These are phyloP conservation scores for Oreochromis aureus DNA, from an alignment of 2,113 vertebrate species.

Conservation along the genomic window DNA sequence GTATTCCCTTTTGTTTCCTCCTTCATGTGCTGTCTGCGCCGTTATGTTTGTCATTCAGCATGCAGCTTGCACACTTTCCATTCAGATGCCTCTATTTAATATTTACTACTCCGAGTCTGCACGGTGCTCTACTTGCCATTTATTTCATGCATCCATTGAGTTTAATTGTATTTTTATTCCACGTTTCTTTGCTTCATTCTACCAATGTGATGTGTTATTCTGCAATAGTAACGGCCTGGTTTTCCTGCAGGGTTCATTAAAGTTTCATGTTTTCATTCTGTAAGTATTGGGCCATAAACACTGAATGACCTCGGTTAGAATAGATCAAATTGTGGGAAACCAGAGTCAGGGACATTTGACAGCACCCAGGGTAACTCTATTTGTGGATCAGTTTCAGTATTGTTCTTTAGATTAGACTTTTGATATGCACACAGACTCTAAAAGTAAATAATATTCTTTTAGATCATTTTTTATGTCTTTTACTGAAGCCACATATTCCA, in stretches of 20 bases:
- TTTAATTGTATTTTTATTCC: not conserved
- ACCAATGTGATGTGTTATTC: not conserved
- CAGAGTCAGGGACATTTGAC: not conserved
- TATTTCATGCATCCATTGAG: not conserved
- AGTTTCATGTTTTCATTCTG: constrained; percentile 33
- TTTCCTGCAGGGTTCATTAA: constrained; percentile 33
- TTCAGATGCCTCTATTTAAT: not conserved
- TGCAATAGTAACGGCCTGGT: not conserved
- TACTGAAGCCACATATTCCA: not conserved
- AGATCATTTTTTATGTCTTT: not conserved
- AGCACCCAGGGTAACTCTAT: not conserved
- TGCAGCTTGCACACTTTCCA: not conserved
- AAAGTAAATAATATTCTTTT: not conserved
- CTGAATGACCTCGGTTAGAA: not conserved
- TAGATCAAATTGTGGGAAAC: not conserved
- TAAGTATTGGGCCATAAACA: constrained; percentile 8
- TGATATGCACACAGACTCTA: not conserved
- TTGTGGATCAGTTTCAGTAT: not conserved
- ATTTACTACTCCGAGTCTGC: not conserved
- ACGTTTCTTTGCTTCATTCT: not conserved
- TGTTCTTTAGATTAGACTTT: not conserved
- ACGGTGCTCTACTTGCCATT: not conserved
- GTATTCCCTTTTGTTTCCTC: not conserved
- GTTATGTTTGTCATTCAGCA: not conserved
- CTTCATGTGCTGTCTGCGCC: not conserved